These are phyloP conservation scores for Ennomos quercinarius DNA, from an alignment of 2,888 invertebrate genomes.

Conservation along the genomic window DNA sequence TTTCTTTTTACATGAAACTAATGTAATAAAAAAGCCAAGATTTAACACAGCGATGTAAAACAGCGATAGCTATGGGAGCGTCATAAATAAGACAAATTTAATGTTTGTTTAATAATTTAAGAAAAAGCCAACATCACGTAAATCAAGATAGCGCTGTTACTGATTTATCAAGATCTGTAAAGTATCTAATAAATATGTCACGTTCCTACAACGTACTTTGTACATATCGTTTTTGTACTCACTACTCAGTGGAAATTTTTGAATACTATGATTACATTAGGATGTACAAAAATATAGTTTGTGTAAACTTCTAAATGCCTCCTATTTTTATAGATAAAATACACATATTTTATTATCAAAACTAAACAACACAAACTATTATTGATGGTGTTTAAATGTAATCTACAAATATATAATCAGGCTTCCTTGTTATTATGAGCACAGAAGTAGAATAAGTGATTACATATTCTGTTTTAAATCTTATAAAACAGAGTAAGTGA, in stretches of 20 bases:
- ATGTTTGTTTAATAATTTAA: conserved; percentile 42
- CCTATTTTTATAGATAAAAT: not conserved
- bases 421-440: not conserved
- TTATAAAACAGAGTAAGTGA: too few relatives aligned
- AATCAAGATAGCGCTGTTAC: conserved; percentile 64
- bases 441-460: too few relatives aligned
- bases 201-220: conserved; percentile 52
- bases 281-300: conserved; percentile 29
- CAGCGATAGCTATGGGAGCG: conserved; percentile 28
- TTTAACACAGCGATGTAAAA: conserved; percentile 12
- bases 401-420: conserved; percentile 6
- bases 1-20: too few relatives aligned
- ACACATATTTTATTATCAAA: not conserved
- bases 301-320: conserved; percentile 23
- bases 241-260: conserved; percentile 55
- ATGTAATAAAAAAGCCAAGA: not conserved
- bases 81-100: conserved; percentile 43
- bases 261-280: conserved; percentile 43
- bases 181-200: conserved; percentile 68
- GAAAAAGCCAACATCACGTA: conserved; percentile 54
- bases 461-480: too few relatives aligned
- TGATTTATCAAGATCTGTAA: conserved; percentile 70
- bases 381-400: conserved; percentile 3
- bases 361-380: conserved; percentile 4
- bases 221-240: conserved; percentile 39